A percentile compares a stretch with the other conserved stretches of the same genome.
Conservation (phyloP, 2,797 vertebrate species). For the Vespertilio murinus region DNA sequence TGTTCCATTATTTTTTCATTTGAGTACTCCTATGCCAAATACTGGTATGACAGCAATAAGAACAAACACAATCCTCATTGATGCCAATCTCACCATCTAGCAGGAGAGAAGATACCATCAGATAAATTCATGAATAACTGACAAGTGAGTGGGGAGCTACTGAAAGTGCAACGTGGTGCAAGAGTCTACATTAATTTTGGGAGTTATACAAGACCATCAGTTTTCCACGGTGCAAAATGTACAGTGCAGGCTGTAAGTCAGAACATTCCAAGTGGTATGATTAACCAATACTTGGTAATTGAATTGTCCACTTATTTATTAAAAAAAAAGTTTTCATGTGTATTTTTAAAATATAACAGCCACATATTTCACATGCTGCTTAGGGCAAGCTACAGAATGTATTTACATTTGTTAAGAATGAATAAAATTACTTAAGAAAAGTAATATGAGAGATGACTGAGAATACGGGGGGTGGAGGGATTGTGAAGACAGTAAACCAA, state of each 20-base stretch:
- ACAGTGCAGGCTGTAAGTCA: background rate
- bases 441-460: background rate
- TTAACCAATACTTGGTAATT: background rate
- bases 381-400: background rate
- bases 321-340: background rate
- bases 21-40: no score
- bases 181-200: background rate
- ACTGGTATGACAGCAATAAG: background rate
- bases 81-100: background rate
- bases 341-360: constrained; percentile 17
- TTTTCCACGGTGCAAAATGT: background rate
- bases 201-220: background rate
- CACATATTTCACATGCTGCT: background rate
- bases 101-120: fast-evolving
- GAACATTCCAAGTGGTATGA: background rate
- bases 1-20: background rate
- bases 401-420: background rate
- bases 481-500: background rate
- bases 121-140: background rate
- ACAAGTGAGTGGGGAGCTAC: background rate
- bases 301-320: background rate
- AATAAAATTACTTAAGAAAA: constrained; percentile 33
- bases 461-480: background rate
- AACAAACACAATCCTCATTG: background rate
- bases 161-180: background rate